A percentile compares a stretch with the other conserved stretches of the same genome.
Evolutionary conservation across 2,797 vertebrate species (phyloP).

Genomic region (Galago senegalensis): DNA sequence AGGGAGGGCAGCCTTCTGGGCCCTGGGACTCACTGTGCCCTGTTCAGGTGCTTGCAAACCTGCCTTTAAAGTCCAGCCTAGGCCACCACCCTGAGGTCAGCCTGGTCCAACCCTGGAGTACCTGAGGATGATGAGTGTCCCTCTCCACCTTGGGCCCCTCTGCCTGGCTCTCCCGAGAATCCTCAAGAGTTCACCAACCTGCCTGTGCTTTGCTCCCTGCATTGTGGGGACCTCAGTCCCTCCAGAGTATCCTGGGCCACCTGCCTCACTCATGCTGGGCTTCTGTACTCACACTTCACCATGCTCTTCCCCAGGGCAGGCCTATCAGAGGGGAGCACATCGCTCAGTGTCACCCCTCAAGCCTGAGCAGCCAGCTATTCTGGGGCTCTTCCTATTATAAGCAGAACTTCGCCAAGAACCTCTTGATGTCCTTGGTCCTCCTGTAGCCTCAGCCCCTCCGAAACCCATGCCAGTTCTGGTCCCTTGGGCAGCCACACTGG

Average conservation of each 20-base stretch:
- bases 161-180: background rate
- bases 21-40: background rate
- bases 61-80: background rate
- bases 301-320: background rate
- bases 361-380: background rate
- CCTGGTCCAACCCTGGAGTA: background rate
- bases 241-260: rapidly evolving
- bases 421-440: background rate
- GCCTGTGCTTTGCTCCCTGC: background rate
- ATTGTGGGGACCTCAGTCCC: background rate
- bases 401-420: background rate
- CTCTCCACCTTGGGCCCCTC: background rate
- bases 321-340: background rate
- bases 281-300: background rate
- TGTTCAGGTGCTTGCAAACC: background rate
- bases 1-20: background rate
- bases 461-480: background rate
- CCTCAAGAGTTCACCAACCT: background rate
- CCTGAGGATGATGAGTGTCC: rapidly evolving
- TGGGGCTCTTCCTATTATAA: background rate
- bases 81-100: background rate
- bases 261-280: background rate
- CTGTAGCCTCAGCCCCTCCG: background rate
- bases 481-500: background rate
- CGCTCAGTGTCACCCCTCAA: rapidly evolving